phyloP scores from a whole-genome alignment of 2,113 vertebrate species.

The Ibidorhyncha struthersii region DNA sequence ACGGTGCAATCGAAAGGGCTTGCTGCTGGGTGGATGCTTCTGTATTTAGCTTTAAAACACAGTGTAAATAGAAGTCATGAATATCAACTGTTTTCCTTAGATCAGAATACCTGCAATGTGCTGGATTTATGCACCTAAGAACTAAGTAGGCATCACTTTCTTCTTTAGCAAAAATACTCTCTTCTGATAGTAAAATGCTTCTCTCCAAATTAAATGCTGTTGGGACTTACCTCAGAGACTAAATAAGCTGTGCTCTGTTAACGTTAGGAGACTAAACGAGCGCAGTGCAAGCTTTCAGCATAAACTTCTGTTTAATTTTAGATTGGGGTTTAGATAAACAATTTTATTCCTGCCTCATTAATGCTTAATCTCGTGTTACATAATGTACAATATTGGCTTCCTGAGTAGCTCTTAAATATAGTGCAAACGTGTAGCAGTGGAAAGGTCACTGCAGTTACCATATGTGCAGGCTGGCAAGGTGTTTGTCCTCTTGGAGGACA shows the following conservation, averaged over 20 bases:
- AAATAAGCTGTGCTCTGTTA: slow-evolving; percentile 40
- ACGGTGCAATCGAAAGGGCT: background rate
- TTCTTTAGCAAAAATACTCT: slow-evolving; percentile 8
- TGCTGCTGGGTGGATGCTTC: background rate
- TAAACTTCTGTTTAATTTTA: slow-evolving; percentile 67
- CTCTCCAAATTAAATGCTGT: background rate
- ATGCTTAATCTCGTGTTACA: slow-evolving; percentile 68
- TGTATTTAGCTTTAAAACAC: background rate
- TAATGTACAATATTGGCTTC: slow-evolving; percentile 62
- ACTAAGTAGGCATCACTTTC: background rate
- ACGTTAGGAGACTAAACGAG: slow-evolving; percentile 44
- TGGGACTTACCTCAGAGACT: slow-evolving; percentile 1
- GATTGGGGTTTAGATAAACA: slow-evolving; percentile 69
- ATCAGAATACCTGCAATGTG: background rate
- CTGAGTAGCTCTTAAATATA: slow-evolving; percentile 16
- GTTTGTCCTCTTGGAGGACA: background rate
- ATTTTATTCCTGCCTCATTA: slow-evolving; percentile 66
- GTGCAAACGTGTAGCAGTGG: background rate
- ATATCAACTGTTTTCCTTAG: background rate
- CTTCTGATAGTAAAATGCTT: background rate
- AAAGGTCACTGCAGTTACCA: background rate
- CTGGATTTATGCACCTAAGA: background rate
- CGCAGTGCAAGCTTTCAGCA: slow-evolving; percentile 12
- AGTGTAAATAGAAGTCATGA: background rate
- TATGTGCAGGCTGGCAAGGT: slow-evolving; percentile 12